Base-by-base conservation (phyloP, 1,140 invertebrate genomes). In the Apis laboriosa region DNA sequence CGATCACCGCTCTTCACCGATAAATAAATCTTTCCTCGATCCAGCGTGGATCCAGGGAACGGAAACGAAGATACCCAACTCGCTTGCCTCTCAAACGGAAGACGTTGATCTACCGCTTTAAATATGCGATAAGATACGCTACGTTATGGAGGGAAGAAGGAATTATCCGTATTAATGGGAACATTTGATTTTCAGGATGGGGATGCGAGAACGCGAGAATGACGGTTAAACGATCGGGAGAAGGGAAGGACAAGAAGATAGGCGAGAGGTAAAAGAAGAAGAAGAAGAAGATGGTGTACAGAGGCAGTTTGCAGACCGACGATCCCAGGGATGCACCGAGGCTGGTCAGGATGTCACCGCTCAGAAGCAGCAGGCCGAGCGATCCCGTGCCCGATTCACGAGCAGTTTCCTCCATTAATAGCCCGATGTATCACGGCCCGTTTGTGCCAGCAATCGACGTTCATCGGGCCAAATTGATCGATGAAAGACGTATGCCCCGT, bases 271-370 rank as follows among this genome's bases (percentile, higher is more conserved):
- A 17, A 17, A 64, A 60, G 17, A 19, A n/a, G 55, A 70, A n/a
- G 55, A 70, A n/a, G 28, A 58, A 87, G 77, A 24, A 24, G 11
- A 92, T 92, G 91, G 91, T 92, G 15, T 91, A 92, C 75, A 86
- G 91, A 68, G 91, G 91, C 28, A 91, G 86, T 75, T 84, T 92
- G 70, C 90, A 92, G 75, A 91, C 90, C 12, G 91, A 91, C 75
- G 91, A 92, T 72, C 88, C 91, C 5, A 81, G 88, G 53, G 90
- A 92, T 74, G 89, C 88, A 9, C 91, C 91, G 28, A 90, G 73
- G 53, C 68, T 92, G 76, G 90, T 92, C 8, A 84, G 91, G 43
- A 90, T 92, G 79, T 86, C 91, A 9, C 91, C 91, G 19, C 34
- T 92, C 5, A 83, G 91, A 55, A 80, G 84, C 49, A 92, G 91